Base-by-base conservation (phyloP, 2,888 invertebrate species). In the Catocala nupta region DNA sequence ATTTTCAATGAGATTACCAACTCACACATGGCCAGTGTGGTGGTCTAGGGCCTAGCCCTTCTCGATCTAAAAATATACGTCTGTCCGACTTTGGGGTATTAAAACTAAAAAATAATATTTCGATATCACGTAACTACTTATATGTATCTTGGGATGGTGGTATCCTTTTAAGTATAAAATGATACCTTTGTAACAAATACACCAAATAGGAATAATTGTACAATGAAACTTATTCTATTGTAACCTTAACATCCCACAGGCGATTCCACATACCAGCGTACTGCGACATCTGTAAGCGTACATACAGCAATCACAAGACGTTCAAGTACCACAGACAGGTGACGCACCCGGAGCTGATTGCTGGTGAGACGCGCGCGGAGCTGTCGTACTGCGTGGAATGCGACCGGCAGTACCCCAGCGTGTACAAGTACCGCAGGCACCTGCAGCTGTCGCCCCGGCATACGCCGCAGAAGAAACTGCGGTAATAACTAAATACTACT, bases 351-450 rank as follows among this genome's bases (percentile, higher is more conserved):
- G 78, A 83, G 5, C 7, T 62, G 5, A 9, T 48, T 0, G 16
- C 42, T 0, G 48, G 42, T 0, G 71, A 73, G 9, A 44, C 52
- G 0, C 50, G 43, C 10, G 71, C 79, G 0, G 89, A 90, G 45
- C 55, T 83, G 8, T 80, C 86, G 0, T 90, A 90, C 63, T 91
- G 92, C 50, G 90, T 91, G 0, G 92, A 91, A 57, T 92, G 92
- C 16, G 86, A 91, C 52, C 81, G 78, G 2, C 86, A 85, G 42
- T 92, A 84, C 59, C 50, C 69, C 0, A 86, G 84, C 10, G 63
- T 84, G 0, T 72, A 75, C 43, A 82, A 84, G 10, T 91, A 89
- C 59, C 80, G 76, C 43, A 71, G 78, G 0, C 92, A 91, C 60
- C 63, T 92, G 3, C 74, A 78, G 2, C 82, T 82, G 0, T 83